Base-by-base conservation (phyloP, 2,888 invertebrate genomes). In the Sarcophaga rosellei region DNA sequence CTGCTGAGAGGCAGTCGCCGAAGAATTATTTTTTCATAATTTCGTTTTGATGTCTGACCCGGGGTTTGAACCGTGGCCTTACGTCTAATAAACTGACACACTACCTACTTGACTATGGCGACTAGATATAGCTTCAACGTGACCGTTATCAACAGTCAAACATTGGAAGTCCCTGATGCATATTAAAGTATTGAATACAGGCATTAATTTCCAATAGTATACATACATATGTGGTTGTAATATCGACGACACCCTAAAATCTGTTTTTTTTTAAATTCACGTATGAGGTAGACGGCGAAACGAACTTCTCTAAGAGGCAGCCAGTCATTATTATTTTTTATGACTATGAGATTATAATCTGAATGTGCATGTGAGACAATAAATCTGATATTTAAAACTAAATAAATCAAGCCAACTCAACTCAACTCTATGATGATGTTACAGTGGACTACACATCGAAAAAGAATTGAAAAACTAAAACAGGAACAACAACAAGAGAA, bases 391-490 rank as follows among this genome's bases (percentile, higher is more conserved):
- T 79, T 74, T 75, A 68, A 57, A 76, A 25, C 62, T 78, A 75
- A 76, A 76, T 82, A 85, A 76, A 85, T 85, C 85, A n/a, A n/a
- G n/a, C n/a, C n/a, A 85, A 53, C 73, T 82, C 79, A 20, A 44
- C n/a, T 20, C 10, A 21, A 23, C 53, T 65, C 35, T 74, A 77
- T 77, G 45, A 45, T 66, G 20, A 44, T 65, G 65, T 57, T 66
- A 63, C 23, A 65, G 12, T 23, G 53, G 53, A 10, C 45, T 61
- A 35, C 17, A 53, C 53, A 15, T 17, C 15, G 17, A 53, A 53
- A 53, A 53, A 53, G 17, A 12, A 53, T 53, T 53, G 35, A 10
- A 35, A 35, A 35, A 0, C 35, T 35, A 35, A 8, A 35, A 35
- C 35, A 8, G 8, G 35, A 35, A 35, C 10, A 35, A 35, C 10